Evolutionary conservation across 2,113 vertebrate genomes (phyloP), one percentile per base, ranked within the genome.

Genomic region (Misgurnus mizolepis): DNA sequence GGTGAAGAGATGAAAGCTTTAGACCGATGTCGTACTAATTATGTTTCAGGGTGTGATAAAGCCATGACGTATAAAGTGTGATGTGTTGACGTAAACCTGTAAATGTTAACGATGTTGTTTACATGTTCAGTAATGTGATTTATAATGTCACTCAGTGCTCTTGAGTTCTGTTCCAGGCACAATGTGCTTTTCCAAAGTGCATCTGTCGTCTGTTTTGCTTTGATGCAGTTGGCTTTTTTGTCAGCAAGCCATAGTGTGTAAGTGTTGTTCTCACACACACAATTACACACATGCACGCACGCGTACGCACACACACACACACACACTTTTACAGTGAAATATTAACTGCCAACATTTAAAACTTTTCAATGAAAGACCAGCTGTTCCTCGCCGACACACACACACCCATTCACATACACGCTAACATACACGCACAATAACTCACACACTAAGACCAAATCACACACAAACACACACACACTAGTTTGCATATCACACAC

Each of bases 311-410:
- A 53, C 62, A 53, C 61, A 9, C 62, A 27, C 41, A 18, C 58
- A 62, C 82, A 70, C 80, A 76, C 71, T 67, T 76, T 83, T 86
- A 82, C 80, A 89, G 83, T 88, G 88, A 88, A 90, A 89, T 86
- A 72, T 87, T 90, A 86, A 89, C 89, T 86, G 81, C 86, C 83
- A 86, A 84, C 84, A 85, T 89, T 91, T 75, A 88, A 87, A 89
- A 85, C 88, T 88, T 85, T 83, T 91, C 90, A 92, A 87, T 91
- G 91, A 88, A 91, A 90, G 87, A 87, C 91, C 92, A 92, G 91
- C 92, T 92, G 92, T 91, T 90, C 83, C 83, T 8, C 27, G 2
- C 27, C 27, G 27, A 56, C 55, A 58, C 55, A 17, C 55, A 58
- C 45, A 47, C 45, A 47, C 45, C 1, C 45, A 47, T 9, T 47